Evolutionary conservation across 1,140 invertebrate genomes (phyloP), one percentile per base, ranked within the genome.

Genomic region (Hermatobates lingyangjiaoensis): DNA sequence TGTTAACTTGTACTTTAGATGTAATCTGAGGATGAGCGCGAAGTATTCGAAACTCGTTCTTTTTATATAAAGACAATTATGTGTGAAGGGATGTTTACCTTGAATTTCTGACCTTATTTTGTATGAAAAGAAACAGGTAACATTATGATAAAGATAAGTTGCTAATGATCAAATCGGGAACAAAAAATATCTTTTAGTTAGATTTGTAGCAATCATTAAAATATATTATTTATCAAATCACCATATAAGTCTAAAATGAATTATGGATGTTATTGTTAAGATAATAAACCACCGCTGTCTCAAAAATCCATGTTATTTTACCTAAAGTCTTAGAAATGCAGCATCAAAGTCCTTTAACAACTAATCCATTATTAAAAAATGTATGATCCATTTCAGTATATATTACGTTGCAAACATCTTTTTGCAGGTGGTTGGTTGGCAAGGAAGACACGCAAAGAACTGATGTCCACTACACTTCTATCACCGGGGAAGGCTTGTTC

Each of bases 401-500:
- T 44, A 10, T n/a, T 44, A 14, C 21, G 5, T 20, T 44, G 40
- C 10, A 44, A n/a, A 27, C 18, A 20, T 12, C 27, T 3, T 10
- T 21, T 50, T 39, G 5, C 56, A 86, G 83, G 1, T 91, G 87
- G 84, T 71, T 90, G 34, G 72, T 76, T 51, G 75, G 77, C 27
- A 67, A 67, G 5, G 72, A 80, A 40, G 74, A 84, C 56, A 64
- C 71, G 42, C 87, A 91, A 64, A 71, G 70, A 24, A 91, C 87
- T 2, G 87, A 91, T 67, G 72, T 90, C 46, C 87, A 91, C 68
- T 81, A 75, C 61, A 75, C 80, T 51, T 88, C 82, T 3, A 59
- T 83, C 27, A 79, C 73, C 1, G 86, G 87, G 1, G 83, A 87
- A 58, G 85, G 83, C 0, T 82, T 81, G 60, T 92, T 92, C 66